Evolutionary conservation across 2,888 invertebrate species (phyloP), one percentile per base, ranked within the genome.

Genomic region (Drosophila sordidapex): DNA sequence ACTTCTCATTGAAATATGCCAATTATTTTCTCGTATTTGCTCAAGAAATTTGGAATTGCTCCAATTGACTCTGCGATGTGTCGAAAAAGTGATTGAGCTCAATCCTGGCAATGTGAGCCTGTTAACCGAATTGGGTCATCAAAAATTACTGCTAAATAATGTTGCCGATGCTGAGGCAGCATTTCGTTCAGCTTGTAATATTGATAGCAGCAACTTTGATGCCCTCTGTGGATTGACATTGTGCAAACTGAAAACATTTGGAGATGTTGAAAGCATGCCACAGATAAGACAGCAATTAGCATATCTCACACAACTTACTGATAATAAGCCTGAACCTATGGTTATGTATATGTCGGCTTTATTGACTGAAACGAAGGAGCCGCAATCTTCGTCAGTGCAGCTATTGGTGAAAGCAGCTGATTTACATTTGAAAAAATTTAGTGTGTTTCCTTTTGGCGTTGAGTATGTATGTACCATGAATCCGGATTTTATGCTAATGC

Each of bases 231-330:
- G 98, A 1, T 93, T 98, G 58, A 97, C 98, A 15, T 93, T 96
- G 6, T 98, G 98, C 91, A 97, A 98, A 92, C 94, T 98, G 83
- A 93, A 94, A 69, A 96, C 97, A 82, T 46, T 69, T 62, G 27
- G 29, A 8, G 54, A 70, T 43, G 49, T 65, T 27, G 75, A 72
- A 33, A 58, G 70, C 25, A 68, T 31, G 5, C 96, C 96, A 43
- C 95, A 97, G 87, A 96, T 97, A 0, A 94, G 95, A 13, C 97
- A 98, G 83, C 98, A 99, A 93, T 94, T 99, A 40, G 97, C 98
- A 83, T 96, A 98, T 85, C 94, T 99, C 2, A 95, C 96, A 90
- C 97, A 98, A 93, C 94, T 97, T 29, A 96, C 97, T 93, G 96
- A 95, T 13, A 46, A 74, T 58, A 83, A 80, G 21, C 76, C 73